Evolutionary conservation across 1,140 invertebrate species (phyloP).

Genomic region (Orius insidiosus): DNA sequence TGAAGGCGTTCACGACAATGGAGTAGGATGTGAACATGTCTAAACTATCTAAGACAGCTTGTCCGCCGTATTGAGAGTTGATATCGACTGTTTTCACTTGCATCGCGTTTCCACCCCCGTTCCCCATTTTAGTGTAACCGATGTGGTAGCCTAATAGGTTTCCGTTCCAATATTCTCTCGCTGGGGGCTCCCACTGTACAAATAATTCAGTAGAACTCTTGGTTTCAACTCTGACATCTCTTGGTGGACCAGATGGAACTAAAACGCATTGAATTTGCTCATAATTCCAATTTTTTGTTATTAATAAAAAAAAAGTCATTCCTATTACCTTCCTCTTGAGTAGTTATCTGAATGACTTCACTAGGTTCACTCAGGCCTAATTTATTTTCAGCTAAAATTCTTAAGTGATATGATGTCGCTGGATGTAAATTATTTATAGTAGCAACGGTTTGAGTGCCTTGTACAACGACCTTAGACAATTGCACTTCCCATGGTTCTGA

Average conservation of each 20-base stretch:
- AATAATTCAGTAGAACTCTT: conserved; percentile 76
- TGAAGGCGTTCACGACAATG: conserved; percentile 83
- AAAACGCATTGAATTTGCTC: conserved; percentile 18
- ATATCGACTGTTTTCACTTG: conserved; percentile 52
- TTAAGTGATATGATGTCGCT: conserved; percentile 74
- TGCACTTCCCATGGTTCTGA: conserved; percentile 54
- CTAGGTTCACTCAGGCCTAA: conserved; percentile 74
- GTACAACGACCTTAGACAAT: conserved; percentile 58
- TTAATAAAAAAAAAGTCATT: neutral
- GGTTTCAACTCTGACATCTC: conserved; percentile 67
- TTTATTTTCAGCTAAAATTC: conserved; percentile 75
- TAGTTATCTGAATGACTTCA: conserved; percentile 60
- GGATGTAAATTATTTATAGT: conserved; percentile 66
- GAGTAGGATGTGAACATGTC: conserved; percentile 77
- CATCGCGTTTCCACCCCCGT: conserved; percentile 21
- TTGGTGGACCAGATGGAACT: conserved; percentile 75
- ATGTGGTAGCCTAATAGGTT: conserved; percentile 84
- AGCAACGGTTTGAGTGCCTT: conserved; percentile 57
- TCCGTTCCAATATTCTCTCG: conserved; percentile 75
- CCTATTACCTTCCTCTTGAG: conserved; percentile 58
- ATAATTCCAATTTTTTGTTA: neutral
- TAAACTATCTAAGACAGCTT: conserved; percentile 44
- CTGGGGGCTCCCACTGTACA: conserved; percentile 78
- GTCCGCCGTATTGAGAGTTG: conserved; percentile 39
- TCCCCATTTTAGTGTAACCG: conserved; percentile 50